Percentiles rank a stretch among this genome's conserved stretches.
Conservation (phyloP, 2,888 invertebrate species). For the Ormyrus pomaceus region DNA sequence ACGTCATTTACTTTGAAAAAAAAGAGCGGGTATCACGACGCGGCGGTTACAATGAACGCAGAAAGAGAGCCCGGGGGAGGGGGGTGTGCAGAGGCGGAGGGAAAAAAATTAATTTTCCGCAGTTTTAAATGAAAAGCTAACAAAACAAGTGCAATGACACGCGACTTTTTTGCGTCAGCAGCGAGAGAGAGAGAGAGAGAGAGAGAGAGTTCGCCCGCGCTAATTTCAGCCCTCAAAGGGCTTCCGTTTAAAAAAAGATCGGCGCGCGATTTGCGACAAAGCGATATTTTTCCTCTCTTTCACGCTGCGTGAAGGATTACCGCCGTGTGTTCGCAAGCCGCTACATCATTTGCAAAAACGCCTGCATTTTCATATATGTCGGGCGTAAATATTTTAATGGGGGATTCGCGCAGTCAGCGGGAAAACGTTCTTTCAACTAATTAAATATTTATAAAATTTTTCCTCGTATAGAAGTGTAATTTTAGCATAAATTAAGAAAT, state of each 20-base stretch:
- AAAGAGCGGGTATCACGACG: neutral
- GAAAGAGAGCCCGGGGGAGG: neutral
- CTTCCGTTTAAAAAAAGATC: neutral
- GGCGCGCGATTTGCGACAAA: neutral
- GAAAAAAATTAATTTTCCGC: conserved; percentile 37
- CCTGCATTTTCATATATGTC: no score
- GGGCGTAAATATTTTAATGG: no score
- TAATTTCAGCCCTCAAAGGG: conserved; percentile 28
- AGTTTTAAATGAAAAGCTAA: conserved; percentile 24
- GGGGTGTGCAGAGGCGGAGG: neutral
- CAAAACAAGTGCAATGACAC: conserved; percentile 31
- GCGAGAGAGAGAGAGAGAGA: neutral
- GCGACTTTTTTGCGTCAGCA: conserved; percentile 11
- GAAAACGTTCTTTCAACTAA: no score
- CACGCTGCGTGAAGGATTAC: neutral
- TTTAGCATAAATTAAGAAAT: no score
- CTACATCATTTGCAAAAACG: no score
- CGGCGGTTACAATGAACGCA: no score
- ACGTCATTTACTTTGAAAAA: conserved; percentile 20
- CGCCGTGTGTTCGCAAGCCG: neutral
- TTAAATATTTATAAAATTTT: no score
- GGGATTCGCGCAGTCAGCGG: no score
- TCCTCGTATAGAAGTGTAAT: no score
- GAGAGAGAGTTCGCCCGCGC: neutral
- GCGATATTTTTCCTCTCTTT: neutral